Conservation (phyloP, 2,888 invertebrate genomes). For the Brachyopa scutellaris region DNA sequence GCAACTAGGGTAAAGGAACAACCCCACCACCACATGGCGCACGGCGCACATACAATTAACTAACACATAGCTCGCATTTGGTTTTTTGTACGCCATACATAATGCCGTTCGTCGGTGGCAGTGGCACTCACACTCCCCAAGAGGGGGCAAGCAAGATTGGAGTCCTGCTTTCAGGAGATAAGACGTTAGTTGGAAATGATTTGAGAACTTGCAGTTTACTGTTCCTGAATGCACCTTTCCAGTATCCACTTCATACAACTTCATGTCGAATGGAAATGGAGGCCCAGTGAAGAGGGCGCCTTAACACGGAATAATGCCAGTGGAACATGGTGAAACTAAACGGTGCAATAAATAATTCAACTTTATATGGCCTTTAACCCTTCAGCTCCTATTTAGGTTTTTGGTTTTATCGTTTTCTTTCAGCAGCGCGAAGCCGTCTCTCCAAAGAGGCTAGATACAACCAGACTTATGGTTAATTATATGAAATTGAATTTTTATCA, state of each 20-base stretch:
- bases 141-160: constrained; percentile 58
- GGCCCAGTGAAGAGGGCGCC: constrained; percentile 15
- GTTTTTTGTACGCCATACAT: constrained; percentile 22
- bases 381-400: constrained; percentile 68
- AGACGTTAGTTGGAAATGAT: constrained; percentile 71
- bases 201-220: constrained; percentile 68
- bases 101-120: constrained; percentile 11
- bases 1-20: constrained; percentile 1
- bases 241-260: constrained; percentile 50
- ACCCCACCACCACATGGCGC: background rate
- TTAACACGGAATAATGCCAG: constrained; percentile 69
- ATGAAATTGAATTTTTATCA: constrained; percentile 72
- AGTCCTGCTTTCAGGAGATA: constrained; percentile 68
- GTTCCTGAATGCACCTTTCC: constrained; percentile 55
- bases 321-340: constrained; percentile 70
- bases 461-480: constrained; percentile 60
- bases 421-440: constrained; percentile 1
- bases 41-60: constrained; percentile 62
- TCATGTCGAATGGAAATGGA: constrained; percentile 51
- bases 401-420: constrained; percentile 52
- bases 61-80: constrained; percentile 45
- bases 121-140: constrained; percentile 17
- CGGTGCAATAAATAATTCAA: constrained; percentile 71
- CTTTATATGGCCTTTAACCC: constrained; percentile 68
- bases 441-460: constrained; percentile 35